phyloP scores from a whole-genome alignment of 2,888 invertebrate species.

The Spisula subtruncata region DNA sequence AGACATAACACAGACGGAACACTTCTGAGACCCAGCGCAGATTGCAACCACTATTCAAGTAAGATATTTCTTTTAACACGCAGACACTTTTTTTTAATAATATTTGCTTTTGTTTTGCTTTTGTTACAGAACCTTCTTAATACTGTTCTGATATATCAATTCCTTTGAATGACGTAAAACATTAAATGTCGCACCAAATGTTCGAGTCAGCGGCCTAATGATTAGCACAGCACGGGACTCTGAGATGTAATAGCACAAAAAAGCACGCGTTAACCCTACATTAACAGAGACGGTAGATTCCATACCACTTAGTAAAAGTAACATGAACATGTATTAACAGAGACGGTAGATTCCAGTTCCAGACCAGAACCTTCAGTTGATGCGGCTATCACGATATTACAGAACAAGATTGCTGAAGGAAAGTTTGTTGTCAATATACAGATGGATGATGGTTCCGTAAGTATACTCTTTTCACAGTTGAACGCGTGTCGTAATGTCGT shows the following conservation, averaged over 20 bases:
- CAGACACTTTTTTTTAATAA: no score
- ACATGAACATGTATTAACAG: slow-evolving; percentile 40
- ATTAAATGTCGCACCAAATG: no score
- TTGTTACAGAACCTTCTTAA: no score
- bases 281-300: no score
- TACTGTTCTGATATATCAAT: no score
- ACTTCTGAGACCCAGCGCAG: slow-evolving; percentile 44
- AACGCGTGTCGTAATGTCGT: neutral
- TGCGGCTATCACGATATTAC: slow-evolving; percentile 69
- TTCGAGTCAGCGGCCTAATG: no score
- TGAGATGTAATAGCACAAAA: no score
- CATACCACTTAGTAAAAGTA: no score
- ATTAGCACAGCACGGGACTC: no score
- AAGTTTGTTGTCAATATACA: slow-evolving; percentile 67
- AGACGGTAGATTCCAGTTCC: slow-evolving; percentile 66
- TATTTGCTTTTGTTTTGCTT: no score
- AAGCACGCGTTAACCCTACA: no score
- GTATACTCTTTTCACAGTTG: neutral
- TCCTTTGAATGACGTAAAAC: no score
- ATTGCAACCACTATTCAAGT: slow-evolving; percentile 75
- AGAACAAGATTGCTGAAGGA: slow-evolving; percentile 73
- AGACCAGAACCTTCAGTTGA: slow-evolving; percentile 63
- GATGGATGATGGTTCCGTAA: slow-evolving; percentile 7
- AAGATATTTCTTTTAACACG: slow-evolving; percentile 31
- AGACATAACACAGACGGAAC: slow-evolving; percentile 68